These are phyloP conservation scores for Epinotia ramella DNA, from an alignment of 2,888 invertebrate genomes.

Conservation along the genomic window DNA sequence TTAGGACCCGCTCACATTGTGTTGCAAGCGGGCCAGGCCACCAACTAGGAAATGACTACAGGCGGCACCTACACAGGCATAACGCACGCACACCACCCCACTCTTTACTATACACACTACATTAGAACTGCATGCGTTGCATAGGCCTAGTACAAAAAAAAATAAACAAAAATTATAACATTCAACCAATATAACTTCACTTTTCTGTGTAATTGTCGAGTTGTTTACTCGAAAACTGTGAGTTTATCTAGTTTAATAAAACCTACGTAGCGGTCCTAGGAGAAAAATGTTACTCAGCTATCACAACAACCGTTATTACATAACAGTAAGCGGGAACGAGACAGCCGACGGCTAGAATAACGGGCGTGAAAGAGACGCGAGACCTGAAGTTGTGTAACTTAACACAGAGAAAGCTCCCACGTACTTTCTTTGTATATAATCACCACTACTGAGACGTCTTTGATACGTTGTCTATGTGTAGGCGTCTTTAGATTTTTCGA, in stretches of 20 bases:
- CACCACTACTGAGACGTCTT: slow-evolving; percentile 61
- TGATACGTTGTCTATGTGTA: slow-evolving; percentile 67
- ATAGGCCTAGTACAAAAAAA: slow-evolving; percentile 49
- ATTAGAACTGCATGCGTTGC: slow-evolving; percentile 58
- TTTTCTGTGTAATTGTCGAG: neutral
- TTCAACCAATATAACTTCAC: neutral
- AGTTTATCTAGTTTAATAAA: slow-evolving; percentile 9
- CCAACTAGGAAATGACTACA: slow-evolving; percentile 82
- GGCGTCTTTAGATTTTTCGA: slow-evolving; percentile 74
- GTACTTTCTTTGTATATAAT: slow-evolving; percentile 77
- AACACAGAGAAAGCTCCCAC: slow-evolving; percentile 82
- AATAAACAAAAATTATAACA: slow-evolving; percentile 14
- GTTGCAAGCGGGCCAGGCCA: slow-evolving; percentile 82
- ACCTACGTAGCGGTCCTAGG: slow-evolving; percentile 66
- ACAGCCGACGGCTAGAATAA: slow-evolving; percentile 53
- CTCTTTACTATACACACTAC: slow-evolving; percentile 58
- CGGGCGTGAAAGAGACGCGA: slow-evolving; percentile 67
- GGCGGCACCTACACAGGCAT: slow-evolving; percentile 66
- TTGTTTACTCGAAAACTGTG: slow-evolving; percentile 5
- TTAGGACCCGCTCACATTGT: slow-evolving; percentile 82
- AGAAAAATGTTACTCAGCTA: slow-evolving; percentile 82
- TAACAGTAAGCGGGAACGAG: slow-evolving; percentile 76
- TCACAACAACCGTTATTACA: slow-evolving; percentile 84
- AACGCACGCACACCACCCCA: slow-evolving; percentile 57
- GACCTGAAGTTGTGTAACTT: slow-evolving; percentile 76